Conservation (phyloP, 2,113 vertebrate species). For the Erythrolamprus reginae region DNA sequence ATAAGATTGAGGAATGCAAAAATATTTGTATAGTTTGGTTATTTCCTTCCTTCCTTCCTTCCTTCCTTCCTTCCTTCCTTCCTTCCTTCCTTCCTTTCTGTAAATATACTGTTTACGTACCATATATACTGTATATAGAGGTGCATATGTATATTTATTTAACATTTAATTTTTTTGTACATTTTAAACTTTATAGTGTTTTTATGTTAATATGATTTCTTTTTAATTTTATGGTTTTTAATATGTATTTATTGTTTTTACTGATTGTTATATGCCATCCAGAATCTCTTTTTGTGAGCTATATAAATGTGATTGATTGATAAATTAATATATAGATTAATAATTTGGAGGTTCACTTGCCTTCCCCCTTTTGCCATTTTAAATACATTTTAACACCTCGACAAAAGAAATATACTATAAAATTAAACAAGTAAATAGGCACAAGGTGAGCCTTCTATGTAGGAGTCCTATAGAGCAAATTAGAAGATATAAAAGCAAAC, state of each 20-base stretch:
- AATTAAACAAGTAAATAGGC: neutral
- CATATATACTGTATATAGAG: no score
- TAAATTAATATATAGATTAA: neutral
- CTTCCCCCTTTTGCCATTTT: neutral
- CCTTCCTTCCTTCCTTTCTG: no score
- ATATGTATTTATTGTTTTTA: neutral
- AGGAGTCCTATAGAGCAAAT: neutral
- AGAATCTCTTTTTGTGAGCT: neutral
- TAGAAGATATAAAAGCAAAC: slow-evolving; percentile 8
- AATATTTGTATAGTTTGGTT: neutral
- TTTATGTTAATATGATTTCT: neutral
- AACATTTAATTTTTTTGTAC: neutral
- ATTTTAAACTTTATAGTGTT: neutral
- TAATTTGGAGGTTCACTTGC: neutral
- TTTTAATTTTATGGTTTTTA: neutral
- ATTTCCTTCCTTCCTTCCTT: neutral
- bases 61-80: no score
- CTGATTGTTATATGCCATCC: neutral
- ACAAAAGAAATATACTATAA: slow-evolving; percentile 5
- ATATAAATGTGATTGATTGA: neutral
- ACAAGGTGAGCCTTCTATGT: neutral
- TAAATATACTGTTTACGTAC: no score
- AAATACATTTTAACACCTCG: neutral
- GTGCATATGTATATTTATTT: no score
- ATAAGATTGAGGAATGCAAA: neutral